Evolutionary conservation across 2,797 vertebrate species (phyloP).

Genomic region (Fringilla coelebs): DNA sequence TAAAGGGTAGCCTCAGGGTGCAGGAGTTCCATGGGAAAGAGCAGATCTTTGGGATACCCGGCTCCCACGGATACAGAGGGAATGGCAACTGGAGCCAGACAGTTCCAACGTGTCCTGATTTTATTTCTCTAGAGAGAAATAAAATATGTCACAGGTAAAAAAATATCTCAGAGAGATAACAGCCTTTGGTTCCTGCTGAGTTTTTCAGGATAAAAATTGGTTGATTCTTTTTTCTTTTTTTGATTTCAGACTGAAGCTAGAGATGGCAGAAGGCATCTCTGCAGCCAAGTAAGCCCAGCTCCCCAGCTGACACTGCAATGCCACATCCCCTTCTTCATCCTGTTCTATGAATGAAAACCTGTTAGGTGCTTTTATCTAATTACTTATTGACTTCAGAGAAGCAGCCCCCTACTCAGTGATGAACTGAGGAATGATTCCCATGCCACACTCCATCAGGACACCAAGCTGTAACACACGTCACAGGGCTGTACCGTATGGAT

Average conservation of each 20-base stretch:
- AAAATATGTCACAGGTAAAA: neutral
- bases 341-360: neutral
- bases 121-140: neutral
- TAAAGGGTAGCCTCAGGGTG: neutral
- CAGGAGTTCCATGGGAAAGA: rapidly evolving
- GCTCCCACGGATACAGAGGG: rapidly evolving
- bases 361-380: neutral
- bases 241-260: neutral
- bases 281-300: neutral
- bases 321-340: neutral
- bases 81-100: neutral
- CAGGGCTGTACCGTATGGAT: rapidly evolving
- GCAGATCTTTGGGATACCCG: neutral
- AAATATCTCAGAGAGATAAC: neutral
- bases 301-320: rapidly evolving
- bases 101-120: neutral
- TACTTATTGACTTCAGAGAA: neutral
- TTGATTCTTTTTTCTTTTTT: neutral
- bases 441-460: neutral
- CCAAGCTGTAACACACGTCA: rapidly evolving
- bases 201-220: neutral
- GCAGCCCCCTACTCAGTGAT: neutral
- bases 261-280: neutral
- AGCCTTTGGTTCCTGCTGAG: neutral
- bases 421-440: neutral